phyloP scores from a whole-genome alignment of 1,140 invertebrate genomes.

The Tribolium castaneum region DNA sequence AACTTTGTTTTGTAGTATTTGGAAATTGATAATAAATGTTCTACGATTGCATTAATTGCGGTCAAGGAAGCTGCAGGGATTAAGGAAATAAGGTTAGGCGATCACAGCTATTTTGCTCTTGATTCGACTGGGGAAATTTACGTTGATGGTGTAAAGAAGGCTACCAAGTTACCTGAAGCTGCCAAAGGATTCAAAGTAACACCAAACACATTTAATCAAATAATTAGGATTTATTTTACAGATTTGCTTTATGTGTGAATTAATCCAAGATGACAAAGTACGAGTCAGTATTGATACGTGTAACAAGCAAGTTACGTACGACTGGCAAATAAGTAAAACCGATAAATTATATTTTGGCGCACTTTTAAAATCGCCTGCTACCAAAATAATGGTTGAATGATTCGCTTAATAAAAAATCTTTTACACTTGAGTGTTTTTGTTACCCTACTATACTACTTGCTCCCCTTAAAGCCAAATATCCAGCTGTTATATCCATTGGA shows the following conservation, averaged over 20 bases:
- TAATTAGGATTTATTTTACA: conserved; percentile 49
- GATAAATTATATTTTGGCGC: conserved; percentile 51
- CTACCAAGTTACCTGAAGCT: conserved; percentile 53
- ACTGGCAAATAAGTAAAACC: conserved; percentile 48
- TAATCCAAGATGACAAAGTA: conserved; percentile 49
- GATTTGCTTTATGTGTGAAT: conserved; percentile 56
- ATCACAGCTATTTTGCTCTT: conserved; percentile 48
- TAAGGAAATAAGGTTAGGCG: not conserved
- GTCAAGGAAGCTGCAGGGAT: conserved; percentile 20
- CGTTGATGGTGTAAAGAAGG: conserved; percentile 56
- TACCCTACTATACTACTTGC: conserved; percentile 85
- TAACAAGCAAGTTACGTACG: conserved; percentile 57
- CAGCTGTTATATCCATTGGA: conserved; percentile 90
- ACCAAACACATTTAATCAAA: not conserved
- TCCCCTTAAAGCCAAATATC: conserved; percentile 86
- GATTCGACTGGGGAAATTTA: conserved; percentile 53
- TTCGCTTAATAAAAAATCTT: not conserved
- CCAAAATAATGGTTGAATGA: conserved; percentile 59
- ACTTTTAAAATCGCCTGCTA: conserved; percentile 48
- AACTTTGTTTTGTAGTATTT: conserved; percentile 53
- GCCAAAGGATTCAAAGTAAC: conserved; percentile 55
- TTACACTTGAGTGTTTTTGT: conserved; percentile 45
- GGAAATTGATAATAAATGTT: conserved; percentile 52
- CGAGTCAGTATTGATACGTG: conserved; percentile 55
- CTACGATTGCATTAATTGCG: conserved; percentile 48